These are phyloP conservation scores for Pseudobourletiella spinata DNA, from an alignment of 1,140 invertebrate genomes.

Conservation along the genomic window DNA sequence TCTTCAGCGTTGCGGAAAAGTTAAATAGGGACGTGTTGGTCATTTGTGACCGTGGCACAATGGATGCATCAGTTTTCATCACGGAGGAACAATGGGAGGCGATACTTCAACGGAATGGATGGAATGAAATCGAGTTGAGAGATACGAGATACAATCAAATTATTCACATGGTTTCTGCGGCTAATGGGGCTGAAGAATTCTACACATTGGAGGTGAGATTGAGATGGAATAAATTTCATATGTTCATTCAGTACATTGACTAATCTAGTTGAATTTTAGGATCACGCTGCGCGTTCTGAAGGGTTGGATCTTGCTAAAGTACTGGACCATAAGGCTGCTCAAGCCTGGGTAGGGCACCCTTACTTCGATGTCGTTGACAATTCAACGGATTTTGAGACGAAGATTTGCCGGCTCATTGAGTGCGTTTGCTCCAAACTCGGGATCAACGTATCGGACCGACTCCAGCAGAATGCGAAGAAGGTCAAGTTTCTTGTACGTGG, in stretches of 20 bases:
- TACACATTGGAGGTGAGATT: slow-evolving; percentile 64
- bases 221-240: neutral
- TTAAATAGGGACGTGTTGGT: slow-evolving; percentile 82
- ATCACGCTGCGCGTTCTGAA: slow-evolving; percentile 81
- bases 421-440: slow-evolving; percentile 89
- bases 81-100: slow-evolving; percentile 78
- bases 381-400: slow-evolving; percentile 90
- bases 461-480: slow-evolving; percentile 80
- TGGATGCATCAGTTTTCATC: slow-evolving; percentile 96
- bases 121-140: slow-evolving; percentile 87
- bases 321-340: slow-evolving; percentile 80
- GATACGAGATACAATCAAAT: slow-evolving; percentile 97
- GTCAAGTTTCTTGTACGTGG: slow-evolving; percentile 81
- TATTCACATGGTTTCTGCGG: slow-evolving; percentile 90
- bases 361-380: slow-evolving; percentile 99
- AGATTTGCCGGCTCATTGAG: slow-evolving; percentile 88
- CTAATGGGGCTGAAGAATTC: slow-evolving; percentile 93
- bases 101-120: slow-evolving; percentile 77
- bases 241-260: neutral
- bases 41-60: slow-evolving; percentile 95
- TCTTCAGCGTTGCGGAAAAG: slow-evolving; percentile 80
- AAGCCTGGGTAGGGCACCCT: slow-evolving; percentile 95
- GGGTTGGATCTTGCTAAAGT: slow-evolving; percentile 74
- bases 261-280: slow-evolving; percentile 39
- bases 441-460: slow-evolving; percentile 83